Percentiles rank a stretch among this genome's conserved stretches.
Conservation (phyloP, 2,113 vertebrate genomes). For the Hemichromis elongatus region DNA sequence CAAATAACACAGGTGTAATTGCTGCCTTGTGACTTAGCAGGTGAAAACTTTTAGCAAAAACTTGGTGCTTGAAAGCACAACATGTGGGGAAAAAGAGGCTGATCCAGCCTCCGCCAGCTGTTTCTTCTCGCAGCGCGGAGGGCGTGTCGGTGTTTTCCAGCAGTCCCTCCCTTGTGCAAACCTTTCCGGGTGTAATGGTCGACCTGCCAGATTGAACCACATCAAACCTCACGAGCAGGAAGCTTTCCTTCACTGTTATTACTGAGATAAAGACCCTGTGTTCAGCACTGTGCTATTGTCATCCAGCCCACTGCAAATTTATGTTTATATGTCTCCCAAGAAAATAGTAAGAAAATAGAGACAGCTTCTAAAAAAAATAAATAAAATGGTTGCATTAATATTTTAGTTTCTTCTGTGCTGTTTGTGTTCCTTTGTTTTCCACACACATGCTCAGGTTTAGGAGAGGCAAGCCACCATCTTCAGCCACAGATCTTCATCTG, state of each 20-base stretch:
- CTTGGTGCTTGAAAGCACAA: neutral
- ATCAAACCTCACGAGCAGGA: slow-evolving; percentile 62
- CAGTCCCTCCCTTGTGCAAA: slow-evolving; percentile 53
- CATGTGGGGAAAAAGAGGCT: neutral
- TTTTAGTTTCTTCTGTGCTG: neutral
- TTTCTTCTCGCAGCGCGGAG: neutral
- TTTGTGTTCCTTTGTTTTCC: neutral
- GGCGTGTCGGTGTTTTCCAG: neutral
- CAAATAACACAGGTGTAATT: neutral
- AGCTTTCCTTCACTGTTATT: slow-evolving; percentile 57
- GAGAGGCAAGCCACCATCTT: neutral
- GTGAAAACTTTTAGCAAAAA: neutral
- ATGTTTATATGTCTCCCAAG: neutral
- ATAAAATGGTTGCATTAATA: neutral
- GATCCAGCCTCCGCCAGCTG: slow-evolving; percentile 34
- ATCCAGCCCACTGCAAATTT: neutral
- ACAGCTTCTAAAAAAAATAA: neutral
- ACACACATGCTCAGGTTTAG: neutral
- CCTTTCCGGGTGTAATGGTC: slow-evolving; percentile 42
- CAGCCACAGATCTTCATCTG: neutral
- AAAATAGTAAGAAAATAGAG: neutral
- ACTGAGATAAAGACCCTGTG: slow-evolving; percentile 26
- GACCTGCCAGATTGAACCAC: slow-evolving; percentile 47
- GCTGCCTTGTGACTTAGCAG: neutral
- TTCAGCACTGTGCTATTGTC: neutral